Evolutionary conservation across 2,888 invertebrate species (phyloP), one percentile per base, ranked within the genome.

Genomic region (Tenthredo distinguenda): DNA sequence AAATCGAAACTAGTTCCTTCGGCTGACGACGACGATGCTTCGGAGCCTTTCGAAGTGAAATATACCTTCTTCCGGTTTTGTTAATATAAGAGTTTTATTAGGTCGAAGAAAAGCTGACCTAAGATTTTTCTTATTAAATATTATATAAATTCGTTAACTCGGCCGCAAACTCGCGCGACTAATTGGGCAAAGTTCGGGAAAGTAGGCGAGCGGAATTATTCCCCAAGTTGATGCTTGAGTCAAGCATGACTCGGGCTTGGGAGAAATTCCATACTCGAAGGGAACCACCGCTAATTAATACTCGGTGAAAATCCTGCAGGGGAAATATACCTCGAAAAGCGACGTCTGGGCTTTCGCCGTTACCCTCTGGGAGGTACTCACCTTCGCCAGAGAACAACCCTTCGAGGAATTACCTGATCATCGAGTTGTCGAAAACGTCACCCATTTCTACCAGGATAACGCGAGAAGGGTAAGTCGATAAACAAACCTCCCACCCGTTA

Each of bases 261-360:
- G 9, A 18, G 77, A 83, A 83, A 83, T 83, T 83, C 68, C 83
- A 83, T 83, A 65, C 71, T 68, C 83, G 72, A 40, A 58, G 40
- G 68, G 72, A 81, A 43, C 72, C 65, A 71, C 47, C 58, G 74
- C 55, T 47, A 91, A 92, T 82, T 84, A 21, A 26, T 81, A 81
- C 81, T 81, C 81, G 58, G 77, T 15, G 79, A 58, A 85, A 88
- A 91, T 94, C 68, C 55, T 55, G 7, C 94, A 97, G 97, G 97
- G 96, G 83, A 97, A 97, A 94, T 97, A 96, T 93, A 96, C 97
- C 55, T 96, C 96, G 81, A 97, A 97, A 93, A 97, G 97, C 89
- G 98, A 98, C 94, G 97, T 98, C 72, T 98, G 98, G 98, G 96
- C 97, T 84, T 98, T 98, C 92, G 98, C 97, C 72, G 97, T 98